Evolutionary conservation across 2,888 invertebrate species (phyloP).

Genomic region (Trichogramma evanescens): DNA sequence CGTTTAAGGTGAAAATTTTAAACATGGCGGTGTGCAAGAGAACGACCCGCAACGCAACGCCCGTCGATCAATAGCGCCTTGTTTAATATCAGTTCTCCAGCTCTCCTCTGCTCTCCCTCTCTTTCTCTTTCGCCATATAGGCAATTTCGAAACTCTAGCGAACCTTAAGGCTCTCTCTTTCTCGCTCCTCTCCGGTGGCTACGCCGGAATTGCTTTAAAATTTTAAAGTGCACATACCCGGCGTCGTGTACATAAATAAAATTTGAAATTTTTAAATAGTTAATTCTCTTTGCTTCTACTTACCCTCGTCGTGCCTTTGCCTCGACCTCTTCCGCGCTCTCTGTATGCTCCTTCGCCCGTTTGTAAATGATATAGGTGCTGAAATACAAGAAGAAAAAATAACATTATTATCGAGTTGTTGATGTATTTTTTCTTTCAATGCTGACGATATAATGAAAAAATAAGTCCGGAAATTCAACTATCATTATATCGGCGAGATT

Average conservation of each 20-base stretch:
- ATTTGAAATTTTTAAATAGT: neutral
- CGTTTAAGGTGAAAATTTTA: constrained; percentile 37
- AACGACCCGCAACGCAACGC: constrained; percentile 25
- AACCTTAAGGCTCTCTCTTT: too few species aligned
- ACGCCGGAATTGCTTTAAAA: too few species aligned
- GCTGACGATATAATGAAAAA: constrained; percentile 14
- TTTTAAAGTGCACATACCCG: too few species aligned
- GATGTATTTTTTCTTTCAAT: constrained; percentile 15
- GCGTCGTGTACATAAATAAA: too few species aligned
- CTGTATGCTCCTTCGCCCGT: constrained; percentile 45
- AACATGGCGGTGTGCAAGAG: constrained; percentile 44
- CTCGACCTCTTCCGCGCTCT: constrained; percentile 44
- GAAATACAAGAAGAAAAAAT: constrained; percentile 28
- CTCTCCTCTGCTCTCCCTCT: constrained; percentile 25
- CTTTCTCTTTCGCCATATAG: neutral
- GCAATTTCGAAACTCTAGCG: neutral
- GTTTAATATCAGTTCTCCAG: constrained; percentile 47
- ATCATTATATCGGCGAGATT: constrained; percentile 31
- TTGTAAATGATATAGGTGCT: constrained; percentile 46
- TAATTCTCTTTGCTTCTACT: constrained; percentile 26
- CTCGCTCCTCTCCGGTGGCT: too few species aligned
- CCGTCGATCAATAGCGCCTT: constrained; percentile 46
- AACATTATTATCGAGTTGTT: neutral
- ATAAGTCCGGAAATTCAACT: constrained; percentile 16
- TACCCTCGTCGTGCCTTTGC: constrained; percentile 45